Percentiles rank a stretch among this genome's conserved stretches.
Conservation (phyloP, 35 echinoderm and acorn worm species). For the Heliocidaris tuberculata region DNA sequence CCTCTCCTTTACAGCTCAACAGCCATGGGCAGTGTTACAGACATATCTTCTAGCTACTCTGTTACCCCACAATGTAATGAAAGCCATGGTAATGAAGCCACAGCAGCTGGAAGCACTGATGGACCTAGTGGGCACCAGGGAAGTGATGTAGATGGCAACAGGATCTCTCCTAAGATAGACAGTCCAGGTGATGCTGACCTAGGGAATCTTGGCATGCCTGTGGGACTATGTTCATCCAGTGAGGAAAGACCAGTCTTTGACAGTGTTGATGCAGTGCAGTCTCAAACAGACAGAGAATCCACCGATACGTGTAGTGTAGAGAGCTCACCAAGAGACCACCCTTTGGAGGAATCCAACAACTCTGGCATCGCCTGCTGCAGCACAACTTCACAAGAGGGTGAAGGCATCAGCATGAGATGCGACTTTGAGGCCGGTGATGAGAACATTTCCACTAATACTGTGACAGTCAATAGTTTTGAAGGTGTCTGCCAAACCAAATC, state of each 20-base stretch:
- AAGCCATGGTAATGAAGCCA: conserved; percentile 22
- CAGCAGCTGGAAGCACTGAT: neutral
- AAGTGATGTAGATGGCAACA: neutral
- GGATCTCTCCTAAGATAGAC: neutral
- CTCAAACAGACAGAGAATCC: neutral
- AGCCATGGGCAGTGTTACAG: neutral
- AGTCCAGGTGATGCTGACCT: neutral
- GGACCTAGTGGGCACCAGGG: neutral
- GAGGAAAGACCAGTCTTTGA: neutral
- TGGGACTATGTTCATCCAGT: conserved; percentile 15
- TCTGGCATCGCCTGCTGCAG: neutral
- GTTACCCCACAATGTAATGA: neutral
- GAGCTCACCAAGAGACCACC: neutral
- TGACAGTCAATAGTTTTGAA: neutral
- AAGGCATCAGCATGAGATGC: neutral
- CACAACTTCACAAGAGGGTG: conserved; percentile 21
- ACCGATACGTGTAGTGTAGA: neutral
- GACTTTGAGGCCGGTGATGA: neutral
- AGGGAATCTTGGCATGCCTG: neutral
- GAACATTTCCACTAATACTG: neutral
- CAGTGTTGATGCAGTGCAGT: neutral
- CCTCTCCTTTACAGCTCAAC: conserved; percentile 8
- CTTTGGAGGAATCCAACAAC: neutral
- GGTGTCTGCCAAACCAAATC: neutral
- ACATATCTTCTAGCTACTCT: neutral